Percentiles rank a stretch among this genome's conserved stretches.
Conservation (phyloP, 2,113 vertebrate genomes). For the Emydocephalus ijimae region DNA sequence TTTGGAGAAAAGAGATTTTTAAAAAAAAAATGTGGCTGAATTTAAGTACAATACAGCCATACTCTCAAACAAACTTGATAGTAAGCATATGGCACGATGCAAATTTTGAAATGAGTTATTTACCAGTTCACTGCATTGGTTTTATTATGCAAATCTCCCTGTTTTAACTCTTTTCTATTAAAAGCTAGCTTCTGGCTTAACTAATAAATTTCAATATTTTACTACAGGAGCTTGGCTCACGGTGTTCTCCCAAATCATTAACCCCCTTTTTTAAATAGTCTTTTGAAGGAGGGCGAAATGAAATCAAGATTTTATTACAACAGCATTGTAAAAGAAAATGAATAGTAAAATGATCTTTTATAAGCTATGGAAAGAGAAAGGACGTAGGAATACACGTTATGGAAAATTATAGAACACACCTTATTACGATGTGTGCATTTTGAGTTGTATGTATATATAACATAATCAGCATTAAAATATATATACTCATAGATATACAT, state of each 20-base stretch:
- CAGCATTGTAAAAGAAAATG: constrained; percentile 26
- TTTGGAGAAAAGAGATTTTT: neutral
- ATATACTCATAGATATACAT: neutral
- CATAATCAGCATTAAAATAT: neutral
- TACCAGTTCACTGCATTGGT: constrained; percentile 14
- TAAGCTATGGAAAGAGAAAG: constrained; percentile 12
- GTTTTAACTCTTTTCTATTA: constrained; percentile 32
- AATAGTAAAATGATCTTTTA: constrained; percentile 20
- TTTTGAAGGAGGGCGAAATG: constrained; percentile 7
- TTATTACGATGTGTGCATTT: neutral
- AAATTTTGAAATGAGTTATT: constrained; percentile 34
- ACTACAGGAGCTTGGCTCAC: constrained; percentile 3
- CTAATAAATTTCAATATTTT: constrained; percentile 41
- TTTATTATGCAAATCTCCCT: constrained; percentile 24
- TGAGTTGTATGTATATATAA: neutral
- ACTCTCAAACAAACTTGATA: neutral
- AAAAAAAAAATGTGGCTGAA: neutral
- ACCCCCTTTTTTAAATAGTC: neutral
- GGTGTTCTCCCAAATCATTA: constrained; percentile 12
- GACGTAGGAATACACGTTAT: constrained; percentile 4
- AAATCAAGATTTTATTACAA: constrained; percentile 34
- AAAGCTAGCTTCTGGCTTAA: constrained; percentile 35
- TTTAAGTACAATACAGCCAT: neutral
- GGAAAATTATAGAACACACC: neutral
- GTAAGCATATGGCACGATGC: neutral